Evolutionary conservation across 2,888 invertebrate species (phyloP).

Genomic region (Cacoxenus indagator): DNA sequence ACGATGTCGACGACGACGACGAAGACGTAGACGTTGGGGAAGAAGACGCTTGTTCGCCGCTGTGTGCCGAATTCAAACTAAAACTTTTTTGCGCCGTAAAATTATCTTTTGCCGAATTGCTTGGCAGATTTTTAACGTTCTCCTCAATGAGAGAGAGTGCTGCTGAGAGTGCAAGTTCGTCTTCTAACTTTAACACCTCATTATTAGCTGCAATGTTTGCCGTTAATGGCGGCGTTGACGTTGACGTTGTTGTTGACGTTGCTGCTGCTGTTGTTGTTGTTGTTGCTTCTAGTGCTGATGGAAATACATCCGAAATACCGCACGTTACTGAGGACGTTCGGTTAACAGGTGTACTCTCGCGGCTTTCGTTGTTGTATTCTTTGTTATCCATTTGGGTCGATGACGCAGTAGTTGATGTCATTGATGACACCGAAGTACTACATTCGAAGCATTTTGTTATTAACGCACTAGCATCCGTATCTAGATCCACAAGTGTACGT

Average conservation of each 20-base stretch:
- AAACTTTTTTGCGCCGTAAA: constrained; percentile 33
- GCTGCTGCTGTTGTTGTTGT: constrained; percentile 10
- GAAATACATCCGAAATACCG: constrained; percentile 37
- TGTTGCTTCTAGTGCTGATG: constrained; percentile 1
- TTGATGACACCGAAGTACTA: constrained; percentile 25
- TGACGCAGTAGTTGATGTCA: constrained; percentile 42
- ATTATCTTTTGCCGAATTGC: constrained; percentile 67
- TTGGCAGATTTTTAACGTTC: constrained; percentile 53
- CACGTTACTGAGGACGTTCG: constrained; percentile 32
- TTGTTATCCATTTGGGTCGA: constrained; percentile 40
- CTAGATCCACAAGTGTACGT: constrained; percentile 50
- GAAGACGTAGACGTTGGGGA: constrained; percentile 23
- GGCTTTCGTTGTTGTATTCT: constrained; percentile 49
- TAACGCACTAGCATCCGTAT: constrained; percentile 60
- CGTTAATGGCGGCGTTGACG: constrained; percentile 36
- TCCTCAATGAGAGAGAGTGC: background rate
- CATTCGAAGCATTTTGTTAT: constrained; percentile 47
- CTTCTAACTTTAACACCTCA: constrained; percentile 31
- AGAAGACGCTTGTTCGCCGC: constrained; percentile 34
- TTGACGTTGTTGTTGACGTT: constrained; percentile 22
- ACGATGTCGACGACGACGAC: constrained; percentile 30
- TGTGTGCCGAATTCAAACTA: constrained; percentile 43
- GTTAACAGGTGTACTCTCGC: constrained; percentile 66
- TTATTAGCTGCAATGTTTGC: constrained; percentile 28
- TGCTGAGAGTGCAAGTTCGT: background rate